phyloP scores from a whole-genome alignment of 2,888 invertebrate species.

The Drosophila ezoana region DNA sequence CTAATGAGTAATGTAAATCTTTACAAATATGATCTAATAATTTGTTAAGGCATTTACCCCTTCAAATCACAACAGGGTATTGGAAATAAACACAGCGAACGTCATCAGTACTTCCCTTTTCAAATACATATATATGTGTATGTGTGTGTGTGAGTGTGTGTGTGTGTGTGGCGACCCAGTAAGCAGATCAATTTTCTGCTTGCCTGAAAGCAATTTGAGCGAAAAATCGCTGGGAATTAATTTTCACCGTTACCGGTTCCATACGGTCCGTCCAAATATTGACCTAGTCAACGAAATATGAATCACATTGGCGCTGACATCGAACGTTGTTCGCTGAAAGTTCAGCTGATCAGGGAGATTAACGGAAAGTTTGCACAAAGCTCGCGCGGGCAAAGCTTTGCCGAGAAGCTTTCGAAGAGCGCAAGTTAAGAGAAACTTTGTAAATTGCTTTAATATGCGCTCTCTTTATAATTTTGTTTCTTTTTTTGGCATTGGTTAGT shows the following conservation, averaged over 20 bases:
- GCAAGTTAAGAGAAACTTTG: constrained; percentile 26
- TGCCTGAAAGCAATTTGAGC: constrained; percentile 31
- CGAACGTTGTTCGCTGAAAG: constrained; percentile 22
- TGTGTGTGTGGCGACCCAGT: neutral
- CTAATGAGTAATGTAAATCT: no score
- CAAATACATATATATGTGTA: neutral
- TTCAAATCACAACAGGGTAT: neutral
- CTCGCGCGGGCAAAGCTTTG: constrained; percentile 48
- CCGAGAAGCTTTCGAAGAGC: constrained; percentile 33
- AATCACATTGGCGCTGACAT: constrained; percentile 46
- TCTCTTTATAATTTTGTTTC: constrained; percentile 15
- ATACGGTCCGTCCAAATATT: constrained; percentile 57
- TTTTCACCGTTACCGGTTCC: constrained; percentile 65
- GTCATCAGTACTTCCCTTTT: constrained; percentile 24
- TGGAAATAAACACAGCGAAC: constrained; percentile 1
- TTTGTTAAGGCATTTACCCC: neutral
- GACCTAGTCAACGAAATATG: constrained; percentile 72
- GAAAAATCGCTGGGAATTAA: constrained; percentile 56
- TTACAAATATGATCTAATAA: no score
- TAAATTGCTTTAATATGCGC: neutral
- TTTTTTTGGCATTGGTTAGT: constrained; percentile 38
- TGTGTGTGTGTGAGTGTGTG: neutral
- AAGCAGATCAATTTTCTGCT: constrained; percentile 47
- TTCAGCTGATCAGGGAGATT: constrained; percentile 31
- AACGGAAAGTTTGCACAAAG: constrained; percentile 23